Conservation (phyloP, 92 coral and sea anemone genomes). For the Pocillopora grandis region DNA sequence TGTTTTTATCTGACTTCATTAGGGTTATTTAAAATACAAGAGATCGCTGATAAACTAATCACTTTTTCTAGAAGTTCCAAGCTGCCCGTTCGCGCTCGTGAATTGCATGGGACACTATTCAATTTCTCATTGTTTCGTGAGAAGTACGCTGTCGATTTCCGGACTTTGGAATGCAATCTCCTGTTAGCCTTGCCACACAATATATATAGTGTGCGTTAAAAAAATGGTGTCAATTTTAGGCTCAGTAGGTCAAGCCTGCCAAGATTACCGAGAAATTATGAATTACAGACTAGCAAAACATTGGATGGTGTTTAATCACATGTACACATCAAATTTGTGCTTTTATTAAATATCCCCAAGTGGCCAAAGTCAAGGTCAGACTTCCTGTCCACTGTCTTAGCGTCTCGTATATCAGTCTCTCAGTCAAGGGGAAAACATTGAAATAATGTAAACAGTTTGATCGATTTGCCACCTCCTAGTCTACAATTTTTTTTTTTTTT, state of each 20-base stretch:
- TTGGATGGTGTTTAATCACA: neutral
- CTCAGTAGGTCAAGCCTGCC: neutral
- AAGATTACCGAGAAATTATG: neutral
- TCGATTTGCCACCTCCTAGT: no score
- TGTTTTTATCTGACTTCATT: neutral
- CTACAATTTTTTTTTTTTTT: no score
- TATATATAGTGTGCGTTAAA: neutral
- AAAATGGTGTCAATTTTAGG: neutral
- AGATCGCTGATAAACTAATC: neutral
- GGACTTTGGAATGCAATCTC: conserved; percentile 29
- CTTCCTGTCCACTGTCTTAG: conserved; percentile 20
- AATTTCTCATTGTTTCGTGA: conserved; percentile 23
- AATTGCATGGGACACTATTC: neutral
- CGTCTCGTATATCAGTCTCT: neutral
- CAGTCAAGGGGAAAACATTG: no score
- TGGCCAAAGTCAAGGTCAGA: conserved; percentile 21
- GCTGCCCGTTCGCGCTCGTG: neutral
- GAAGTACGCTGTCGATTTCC: conserved; percentile 17
- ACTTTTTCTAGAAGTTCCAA: neutral
- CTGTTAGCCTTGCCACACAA: neutral
- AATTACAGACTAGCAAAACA: neutral
- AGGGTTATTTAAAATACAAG: neutral
- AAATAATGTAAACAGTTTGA: no score
- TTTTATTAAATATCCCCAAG: neutral
- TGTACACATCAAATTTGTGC: conserved; percentile 1